These are phyloP conservation scores for Catagonus wagneri DNA, from an alignment of 2,113 vertebrate genomes.

Conservation along the genomic window DNA sequence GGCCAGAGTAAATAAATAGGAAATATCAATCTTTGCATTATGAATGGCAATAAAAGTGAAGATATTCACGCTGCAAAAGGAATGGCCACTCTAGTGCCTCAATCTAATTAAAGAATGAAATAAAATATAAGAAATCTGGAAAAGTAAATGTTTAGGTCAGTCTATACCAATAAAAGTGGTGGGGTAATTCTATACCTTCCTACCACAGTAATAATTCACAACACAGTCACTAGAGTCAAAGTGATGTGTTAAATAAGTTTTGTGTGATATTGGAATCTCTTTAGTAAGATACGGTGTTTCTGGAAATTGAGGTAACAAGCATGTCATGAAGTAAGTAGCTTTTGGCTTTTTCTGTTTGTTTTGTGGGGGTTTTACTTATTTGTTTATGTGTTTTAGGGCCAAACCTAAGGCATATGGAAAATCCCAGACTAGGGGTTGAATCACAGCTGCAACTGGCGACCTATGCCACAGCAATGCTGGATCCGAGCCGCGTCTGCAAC, in stretches of 20 bases:
- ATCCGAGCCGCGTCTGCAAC: too few species aligned
- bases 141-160: not conserved
- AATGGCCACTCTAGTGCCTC: not conserved
- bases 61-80: not conserved
- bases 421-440: too few species aligned
- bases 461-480: too few species aligned
- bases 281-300: not conserved
- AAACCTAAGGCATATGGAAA: too few species aligned
- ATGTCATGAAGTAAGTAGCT: not conserved
- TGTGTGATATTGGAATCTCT: not conserved
- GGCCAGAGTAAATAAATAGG: not conserved
- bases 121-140: not conserved
- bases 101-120: not conserved
- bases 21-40: not conserved
- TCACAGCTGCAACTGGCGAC: too few species aligned
- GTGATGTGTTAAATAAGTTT: not conserved
- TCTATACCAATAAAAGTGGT: not conserved
- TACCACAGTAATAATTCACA: not conserved
- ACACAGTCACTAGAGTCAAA: not conserved
- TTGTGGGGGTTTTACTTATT: too few species aligned
- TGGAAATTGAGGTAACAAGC: not conserved
- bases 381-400: too few species aligned
- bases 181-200: not conserved
- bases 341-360: not conserved
- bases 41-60: not conserved